These are phyloP conservation scores for Etheostoma cragini DNA, from an alignment of 2,113 vertebrate species.

Conservation along the genomic window DNA sequence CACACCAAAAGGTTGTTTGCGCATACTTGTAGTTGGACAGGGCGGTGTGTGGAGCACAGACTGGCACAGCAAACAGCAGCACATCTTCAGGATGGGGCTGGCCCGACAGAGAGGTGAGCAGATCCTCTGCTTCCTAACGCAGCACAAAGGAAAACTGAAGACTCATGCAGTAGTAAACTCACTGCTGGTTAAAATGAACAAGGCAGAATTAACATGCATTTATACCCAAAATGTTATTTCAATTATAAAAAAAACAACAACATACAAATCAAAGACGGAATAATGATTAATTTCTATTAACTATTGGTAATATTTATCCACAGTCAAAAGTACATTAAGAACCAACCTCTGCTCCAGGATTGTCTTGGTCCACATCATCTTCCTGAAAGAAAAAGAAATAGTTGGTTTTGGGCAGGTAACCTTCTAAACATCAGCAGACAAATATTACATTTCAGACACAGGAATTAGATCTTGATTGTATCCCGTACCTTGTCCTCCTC, in stretches of 20 bases:
- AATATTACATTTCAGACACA: neutral
- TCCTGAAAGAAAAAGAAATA: slow-evolving; percentile 71
- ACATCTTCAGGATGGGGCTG: slow-evolving; percentile 93
- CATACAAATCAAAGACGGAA: neutral
- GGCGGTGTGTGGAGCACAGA: slow-evolving; percentile 94
- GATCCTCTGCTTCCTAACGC: slow-evolving; percentile 86
- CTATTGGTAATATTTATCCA: neutral
- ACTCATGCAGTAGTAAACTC: no score
- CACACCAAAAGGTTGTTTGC: neutral
- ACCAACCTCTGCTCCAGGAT: slow-evolving; percentile 89
- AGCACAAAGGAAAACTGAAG: neutral
- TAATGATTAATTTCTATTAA: neutral
- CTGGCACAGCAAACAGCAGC: slow-evolving; percentile 92
- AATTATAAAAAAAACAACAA: neutral
- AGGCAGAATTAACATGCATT: neutral
- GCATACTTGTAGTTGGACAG: slow-evolving; percentile 93
- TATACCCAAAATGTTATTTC: neutral
- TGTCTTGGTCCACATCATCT: slow-evolving; percentile 92
- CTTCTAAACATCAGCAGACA: neutral
- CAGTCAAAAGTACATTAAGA: neutral
- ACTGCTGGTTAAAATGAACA: neutral
- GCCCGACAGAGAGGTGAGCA: slow-evolving; percentile 92
- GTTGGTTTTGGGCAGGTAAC: neutral
- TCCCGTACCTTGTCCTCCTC: slow-evolving; percentile 88
- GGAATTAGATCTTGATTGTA: neutral